A percentile compares a stretch with the other conserved stretches of the same genome.
These are phyloP conservation scores for Vulpes ferrilata DNA, from an alignment of 2,113 vertebrate species.

Conservation along the genomic window DNA sequence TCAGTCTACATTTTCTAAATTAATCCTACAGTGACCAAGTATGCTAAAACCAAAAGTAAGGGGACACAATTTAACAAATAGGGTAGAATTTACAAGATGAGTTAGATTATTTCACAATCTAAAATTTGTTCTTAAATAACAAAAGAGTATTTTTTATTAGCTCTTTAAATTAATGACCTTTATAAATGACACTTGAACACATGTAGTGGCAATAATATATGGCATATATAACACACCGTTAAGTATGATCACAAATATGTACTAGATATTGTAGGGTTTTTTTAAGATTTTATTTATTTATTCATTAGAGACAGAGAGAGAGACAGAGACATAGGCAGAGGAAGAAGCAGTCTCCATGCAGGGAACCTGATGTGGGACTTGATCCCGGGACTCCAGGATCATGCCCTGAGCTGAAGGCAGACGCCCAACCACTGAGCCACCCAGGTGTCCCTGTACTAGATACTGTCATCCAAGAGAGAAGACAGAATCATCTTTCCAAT, in stretches of 20 bases:
- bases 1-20: background rate
- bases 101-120: background rate
- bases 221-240: background rate
- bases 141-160: constrained; percentile 37
- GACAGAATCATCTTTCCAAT: background rate
- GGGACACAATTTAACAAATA: background rate
- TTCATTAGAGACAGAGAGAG: too few species aligned
- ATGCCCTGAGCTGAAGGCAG: too few species aligned
- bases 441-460: too few species aligned
- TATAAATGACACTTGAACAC: background rate
- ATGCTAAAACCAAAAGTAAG: background rate
- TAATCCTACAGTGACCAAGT: background rate
- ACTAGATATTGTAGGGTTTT: background rate
- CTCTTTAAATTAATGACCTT: constrained; percentile 41
- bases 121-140: background rate
- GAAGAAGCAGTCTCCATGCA: too few species aligned
- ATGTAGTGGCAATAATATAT: background rate
- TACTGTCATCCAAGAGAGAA: background rate
- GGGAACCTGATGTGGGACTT: too few species aligned
- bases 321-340: too few species aligned
- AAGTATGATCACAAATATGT: background rate
- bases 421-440: too few species aligned
- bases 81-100: background rate
- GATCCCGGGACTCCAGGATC: too few species aligned
- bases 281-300: too few species aligned